phyloP scores from a whole-genome alignment of 2,888 invertebrate genomes.

The Odontocolon sp. region DNA sequence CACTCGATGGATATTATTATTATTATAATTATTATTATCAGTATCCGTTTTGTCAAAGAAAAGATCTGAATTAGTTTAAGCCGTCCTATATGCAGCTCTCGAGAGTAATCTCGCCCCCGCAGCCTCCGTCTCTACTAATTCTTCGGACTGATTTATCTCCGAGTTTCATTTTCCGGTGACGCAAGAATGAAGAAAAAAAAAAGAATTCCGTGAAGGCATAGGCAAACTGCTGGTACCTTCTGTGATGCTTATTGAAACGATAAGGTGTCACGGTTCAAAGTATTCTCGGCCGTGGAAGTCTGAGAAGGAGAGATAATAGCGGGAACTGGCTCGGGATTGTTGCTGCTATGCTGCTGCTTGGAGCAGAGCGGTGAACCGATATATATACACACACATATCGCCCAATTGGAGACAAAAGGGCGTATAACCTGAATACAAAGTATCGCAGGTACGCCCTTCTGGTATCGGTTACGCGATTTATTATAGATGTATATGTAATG shows the following conservation, averaged over 20 bases:
- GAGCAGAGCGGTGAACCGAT: conserved; percentile 15
- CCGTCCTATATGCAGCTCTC: no score
- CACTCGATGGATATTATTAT: background rate
- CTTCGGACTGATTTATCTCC: background rate
- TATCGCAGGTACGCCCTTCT: no score
- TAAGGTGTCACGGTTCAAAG: conserved; percentile 60
- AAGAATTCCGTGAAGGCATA: background rate
- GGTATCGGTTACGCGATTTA: no score
- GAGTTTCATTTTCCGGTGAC: background rate
- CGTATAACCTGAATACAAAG: no score
- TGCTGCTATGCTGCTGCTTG: conserved; percentile 11
- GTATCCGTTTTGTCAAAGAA: no score
- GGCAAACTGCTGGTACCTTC: conserved; percentile 32
- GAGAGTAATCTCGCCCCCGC: no score
- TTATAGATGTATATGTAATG: no score
- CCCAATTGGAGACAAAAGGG: background rate
- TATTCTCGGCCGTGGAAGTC: conserved; percentile 49
- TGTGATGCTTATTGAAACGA: conserved; percentile 57
- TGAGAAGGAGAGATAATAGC: conserved; percentile 53
- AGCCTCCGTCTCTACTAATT: no score
- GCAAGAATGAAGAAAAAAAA: background rate
- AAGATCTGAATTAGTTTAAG: no score
- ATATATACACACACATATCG: background rate
- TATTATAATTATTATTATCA: no score
- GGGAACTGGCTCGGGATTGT: conserved; percentile 28